Evolutionary conservation across 2,888 invertebrate species (phyloP), one percentile per base, ranked within the genome.

Genomic region (Tenthredo livida): DNA sequence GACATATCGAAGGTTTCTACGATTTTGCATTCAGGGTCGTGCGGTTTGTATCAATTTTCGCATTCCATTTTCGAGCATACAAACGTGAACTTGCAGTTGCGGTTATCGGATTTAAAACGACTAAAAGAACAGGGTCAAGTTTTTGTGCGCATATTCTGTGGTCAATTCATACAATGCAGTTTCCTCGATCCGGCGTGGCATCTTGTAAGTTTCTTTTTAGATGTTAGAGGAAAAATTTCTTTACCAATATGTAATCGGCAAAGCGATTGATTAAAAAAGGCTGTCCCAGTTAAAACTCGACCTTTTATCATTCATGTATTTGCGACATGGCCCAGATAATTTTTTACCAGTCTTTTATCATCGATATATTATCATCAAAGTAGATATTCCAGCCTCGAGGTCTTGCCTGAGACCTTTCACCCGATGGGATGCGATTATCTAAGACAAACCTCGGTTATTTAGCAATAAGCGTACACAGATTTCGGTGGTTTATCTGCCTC

Each of bases 371-470:
- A 80, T 40, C 80, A 61, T 61, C 80, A 21, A 40, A 80, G 29
- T 5, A 12, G 40, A 78, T 80, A 80, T 61, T 37, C 12, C 40
- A 40, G 21, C 37, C 25, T 9, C 21, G 80, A 54, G 77, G 77
- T 77, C 61, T 58, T 15, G 61, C 80, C 61, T 80, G 40, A 43
- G 37, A 80, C 80, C 40, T 80, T 58, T 80, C 40, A 80, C 61
- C 61, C 80, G 21, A n/a, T 61, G 12, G 1, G 40, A 40, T 58
- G 21, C 21, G 78, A 78, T 78, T 78, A 50, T 77, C 5, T 54
- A 0, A 15, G 33, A n/a, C 12, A 47, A 29, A 77, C 15, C 47
- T 54, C 17, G 54, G 33, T 77, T 50, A 33, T 58, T 61, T 21
- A 17, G 43, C 21, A 40, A 37, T n/a, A 80, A 58, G 6, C 58